These are phyloP conservation scores for Sphaerophoria rueppellii DNA, from an alignment of 2,888 invertebrate species.

Conservation along the genomic window DNA sequence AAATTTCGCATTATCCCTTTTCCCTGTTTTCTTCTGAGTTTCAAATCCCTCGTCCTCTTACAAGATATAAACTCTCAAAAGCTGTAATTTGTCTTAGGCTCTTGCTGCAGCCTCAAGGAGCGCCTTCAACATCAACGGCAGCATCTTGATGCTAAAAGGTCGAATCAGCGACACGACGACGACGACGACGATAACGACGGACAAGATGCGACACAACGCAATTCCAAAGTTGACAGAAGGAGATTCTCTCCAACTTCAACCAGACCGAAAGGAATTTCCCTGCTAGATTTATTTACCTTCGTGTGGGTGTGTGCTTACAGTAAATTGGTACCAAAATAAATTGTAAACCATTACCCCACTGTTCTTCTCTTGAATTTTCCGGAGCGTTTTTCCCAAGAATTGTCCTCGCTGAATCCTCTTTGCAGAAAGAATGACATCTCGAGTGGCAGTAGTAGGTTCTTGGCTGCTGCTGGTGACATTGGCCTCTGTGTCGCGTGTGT, in stretches of 20 bases:
- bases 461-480: slow-evolving; percentile 49
- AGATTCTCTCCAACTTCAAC: slow-evolving; percentile 31
- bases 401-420: slow-evolving; percentile 28
- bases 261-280: slow-evolving; percentile 38
- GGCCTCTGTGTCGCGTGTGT: slow-evolving; percentile 49
- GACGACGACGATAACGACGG: neutral
- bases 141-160: neutral
- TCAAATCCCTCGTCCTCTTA: too few species aligned
- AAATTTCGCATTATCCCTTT: slow-evolving; percentile 44
- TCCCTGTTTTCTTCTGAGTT: too few species aligned
- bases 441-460: slow-evolving; percentile 22
- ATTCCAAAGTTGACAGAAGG: slow-evolving; percentile 28
- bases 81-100: slow-evolving; percentile 58
- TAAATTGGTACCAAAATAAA: slow-evolving; percentile 20
- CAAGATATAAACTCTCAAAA: slow-evolving; percentile 19
- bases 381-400: neutral
- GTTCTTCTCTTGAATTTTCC: neutral
- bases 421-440: slow-evolving; percentile 56
- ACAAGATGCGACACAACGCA: slow-evolving; percentile 3
- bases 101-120: slow-evolving; percentile 35
- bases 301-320: slow-evolving; percentile 34
- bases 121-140: slow-evolving; percentile 46
- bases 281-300: slow-evolving; percentile 53
- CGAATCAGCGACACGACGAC: neutral
- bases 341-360: slow-evolving; percentile 27